phyloP scores from a whole-genome alignment of 2,888 invertebrate species.

The Oligia latruncula region DNA sequence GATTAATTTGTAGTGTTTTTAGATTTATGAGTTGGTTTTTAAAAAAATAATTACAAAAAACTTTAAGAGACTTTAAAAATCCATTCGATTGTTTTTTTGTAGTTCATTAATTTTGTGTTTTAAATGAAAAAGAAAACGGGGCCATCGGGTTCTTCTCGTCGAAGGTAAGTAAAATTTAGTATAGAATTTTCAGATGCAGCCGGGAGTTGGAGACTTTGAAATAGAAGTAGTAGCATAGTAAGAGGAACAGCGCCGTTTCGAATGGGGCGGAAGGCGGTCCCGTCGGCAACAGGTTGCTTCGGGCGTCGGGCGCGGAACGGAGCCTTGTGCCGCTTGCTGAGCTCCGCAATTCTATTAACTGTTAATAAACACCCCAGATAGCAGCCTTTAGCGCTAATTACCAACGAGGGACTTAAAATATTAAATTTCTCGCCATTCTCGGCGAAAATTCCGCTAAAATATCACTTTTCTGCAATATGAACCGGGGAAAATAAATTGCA shows the following conservation, averaged over 20 bases:
- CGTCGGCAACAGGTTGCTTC: slow-evolving; percentile 87
- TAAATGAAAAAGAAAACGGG: slow-evolving; percentile 57
- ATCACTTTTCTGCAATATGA: slow-evolving; percentile 73
- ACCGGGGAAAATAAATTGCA: slow-evolving; percentile 67
- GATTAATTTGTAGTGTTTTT: slow-evolving; percentile 81
- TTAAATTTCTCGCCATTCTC: slow-evolving; percentile 78
- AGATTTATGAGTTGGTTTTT: slow-evolving; percentile 73
- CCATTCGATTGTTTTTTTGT: slow-evolving; percentile 76
- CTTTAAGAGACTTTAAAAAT: slow-evolving; percentile 57
- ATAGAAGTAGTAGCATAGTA: slow-evolving; percentile 47
- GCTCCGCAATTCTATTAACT: slow-evolving; percentile 83
- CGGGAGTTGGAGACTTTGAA: slow-evolving; percentile 42
- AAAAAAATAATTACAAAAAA: slow-evolving; percentile 38
- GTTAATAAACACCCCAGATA: slow-evolving; percentile 83
- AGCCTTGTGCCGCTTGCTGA: slow-evolving; percentile 76
- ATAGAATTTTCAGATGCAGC: slow-evolving; percentile 60
- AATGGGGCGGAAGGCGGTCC: slow-evolving; percentile 89
- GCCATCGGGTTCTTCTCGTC: slow-evolving; percentile 40
- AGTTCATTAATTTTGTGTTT: slow-evolving; percentile 81
- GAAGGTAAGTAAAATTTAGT: slow-evolving; percentile 56
- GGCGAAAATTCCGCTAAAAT: slow-evolving; percentile 73
- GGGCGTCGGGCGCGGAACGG: slow-evolving; percentile 74
- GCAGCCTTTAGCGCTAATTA: slow-evolving; percentile 81
- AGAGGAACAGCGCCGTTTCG: slow-evolving; percentile 70
- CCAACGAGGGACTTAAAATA: slow-evolving; percentile 78